Base-by-base conservation (phyloP, 1,140 invertebrate species). In the Chironomus striatipennis region DNA sequence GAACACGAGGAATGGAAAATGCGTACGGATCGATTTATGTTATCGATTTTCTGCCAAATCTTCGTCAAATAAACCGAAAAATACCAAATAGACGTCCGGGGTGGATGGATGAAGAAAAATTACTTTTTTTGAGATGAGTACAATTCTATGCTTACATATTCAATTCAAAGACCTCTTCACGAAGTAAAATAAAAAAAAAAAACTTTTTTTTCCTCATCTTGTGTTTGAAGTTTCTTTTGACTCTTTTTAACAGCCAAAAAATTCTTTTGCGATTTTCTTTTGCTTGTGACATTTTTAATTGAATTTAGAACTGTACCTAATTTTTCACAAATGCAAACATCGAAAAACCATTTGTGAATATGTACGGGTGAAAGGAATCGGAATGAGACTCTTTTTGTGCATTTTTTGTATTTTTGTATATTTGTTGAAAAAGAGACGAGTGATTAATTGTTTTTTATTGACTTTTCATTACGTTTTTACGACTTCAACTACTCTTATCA, bases 1-100 rank as follows among this genome's bases (percentile, higher is more conserved):
- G 65, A 70, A 70, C 17, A 70, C 65, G 65, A 70, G 20, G n/a
- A n/a, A 18, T 21, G 17, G 20, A 70, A 9, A 20, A 20, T 70
- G 17, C 20, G 20, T 21, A 70, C 65, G 18, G 10, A 70, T 70
- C 65, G 65, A 70, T 70, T 70, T 70, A 10, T 17, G 65, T 9
- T 18, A 70, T 70, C 65, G 65, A 70, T 70, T 70, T 70, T 70
- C 65, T 70, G 65, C 65, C 65, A 70, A 70, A 70, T 70, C 65
- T 70, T 70, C 65, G 65, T 70, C 65, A 70, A 18, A 20, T 70
- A 18, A 70, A 9, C 65, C 12, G 47, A 5, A 57, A 70, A 70
- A 70, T 70, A 70, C 65, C 65, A 57, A 57, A 57, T 57, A 57
- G 47, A 57, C 47, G 47, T 57, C 12, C 12, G 12, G 12, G 12